Evolutionary conservation across 2,797 vertebrate species (phyloP).

Genomic region (Lepus oiostolus): DNA sequence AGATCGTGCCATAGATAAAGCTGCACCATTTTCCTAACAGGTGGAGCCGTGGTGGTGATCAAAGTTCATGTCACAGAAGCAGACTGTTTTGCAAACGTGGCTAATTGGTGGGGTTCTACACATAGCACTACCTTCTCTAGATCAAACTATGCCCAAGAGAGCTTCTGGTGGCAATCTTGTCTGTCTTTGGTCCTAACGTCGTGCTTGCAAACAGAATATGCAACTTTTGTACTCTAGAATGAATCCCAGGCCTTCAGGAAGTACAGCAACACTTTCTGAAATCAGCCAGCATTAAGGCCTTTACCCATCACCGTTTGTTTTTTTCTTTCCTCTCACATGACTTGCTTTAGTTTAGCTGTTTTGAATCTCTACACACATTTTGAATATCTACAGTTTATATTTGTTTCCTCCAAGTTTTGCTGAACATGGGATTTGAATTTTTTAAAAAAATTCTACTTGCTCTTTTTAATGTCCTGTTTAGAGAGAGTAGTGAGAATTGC

Average conservation of each 20-base stretch:
- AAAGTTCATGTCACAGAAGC: neutral
- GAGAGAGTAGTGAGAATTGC: neutral
- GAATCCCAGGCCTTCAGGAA: neutral
- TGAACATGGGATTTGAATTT: slow-evolving; percentile 27
- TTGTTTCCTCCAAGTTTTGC: neutral
- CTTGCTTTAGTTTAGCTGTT: neutral
- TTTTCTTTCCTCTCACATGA: neutral
- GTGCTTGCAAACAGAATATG: neutral
- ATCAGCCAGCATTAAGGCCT: neutral
- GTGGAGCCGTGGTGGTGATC: too few relatives aligned
- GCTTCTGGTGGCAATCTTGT: neutral
- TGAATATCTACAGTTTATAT: neutral
- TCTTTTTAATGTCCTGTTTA: slow-evolving; percentile 16
- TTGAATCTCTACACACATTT: neutral
- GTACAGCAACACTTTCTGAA: neutral
- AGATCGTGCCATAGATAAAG: too few relatives aligned
- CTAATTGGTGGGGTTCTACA: neutral
- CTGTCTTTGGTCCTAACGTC: neutral
- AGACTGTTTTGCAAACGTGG: neutral
- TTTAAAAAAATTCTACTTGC: neutral
- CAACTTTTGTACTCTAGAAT: neutral
- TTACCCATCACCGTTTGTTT: neutral
- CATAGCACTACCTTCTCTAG: neutral
- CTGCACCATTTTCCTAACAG: too few relatives aligned
- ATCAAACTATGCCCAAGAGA: neutral